A percentile compares a stretch with the other conserved stretches of the same genome.
Evolutionary conservation across 2,888 invertebrate genomes (phyloP).

Genomic region (Metallyticus violacea): DNA sequence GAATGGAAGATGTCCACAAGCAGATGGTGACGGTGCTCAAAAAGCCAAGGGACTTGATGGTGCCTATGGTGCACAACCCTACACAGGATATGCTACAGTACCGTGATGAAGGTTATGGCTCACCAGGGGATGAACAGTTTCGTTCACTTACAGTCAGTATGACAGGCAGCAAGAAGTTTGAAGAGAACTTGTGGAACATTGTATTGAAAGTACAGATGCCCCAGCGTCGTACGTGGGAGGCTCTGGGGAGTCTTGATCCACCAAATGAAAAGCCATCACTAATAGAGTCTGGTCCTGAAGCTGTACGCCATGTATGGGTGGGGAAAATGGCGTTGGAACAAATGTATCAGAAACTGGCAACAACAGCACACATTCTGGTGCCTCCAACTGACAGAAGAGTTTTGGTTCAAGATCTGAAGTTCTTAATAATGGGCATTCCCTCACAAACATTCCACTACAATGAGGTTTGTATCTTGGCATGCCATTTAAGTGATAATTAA

Average conservation of each 20-base stretch:
- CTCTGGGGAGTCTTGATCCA: constrained; percentile 4
- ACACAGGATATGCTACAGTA: not conserved
- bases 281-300: not conserved
- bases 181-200: constrained; percentile 10
- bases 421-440: constrained; percentile 22
- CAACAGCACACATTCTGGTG: not conserved
- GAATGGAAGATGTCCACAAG: not conserved
- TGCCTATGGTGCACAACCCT: not conserved
- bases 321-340: not conserved
- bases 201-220: not conserved
- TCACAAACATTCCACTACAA: constrained; percentile 23
- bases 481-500: not conserved
- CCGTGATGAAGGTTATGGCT: constrained; percentile 23
- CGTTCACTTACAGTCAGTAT: not conserved
- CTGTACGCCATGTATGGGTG: not conserved
- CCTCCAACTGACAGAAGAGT: not conserved
- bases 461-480: constrained; percentile 3
- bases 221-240: constrained; percentile 17
- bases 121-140: constrained; percentile 15
- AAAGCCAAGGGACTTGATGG: not conserved
- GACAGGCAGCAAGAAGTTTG: not conserved
- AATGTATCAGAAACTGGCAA: not conserved
- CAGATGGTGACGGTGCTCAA: not conserved
- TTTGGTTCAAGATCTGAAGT: constrained; percentile 16
- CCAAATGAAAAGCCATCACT: constrained; percentile 13